Evolutionary conservation across 2,113 vertebrate genomes (phyloP).

Genomic region (Sturnira hondurensis): DNA sequence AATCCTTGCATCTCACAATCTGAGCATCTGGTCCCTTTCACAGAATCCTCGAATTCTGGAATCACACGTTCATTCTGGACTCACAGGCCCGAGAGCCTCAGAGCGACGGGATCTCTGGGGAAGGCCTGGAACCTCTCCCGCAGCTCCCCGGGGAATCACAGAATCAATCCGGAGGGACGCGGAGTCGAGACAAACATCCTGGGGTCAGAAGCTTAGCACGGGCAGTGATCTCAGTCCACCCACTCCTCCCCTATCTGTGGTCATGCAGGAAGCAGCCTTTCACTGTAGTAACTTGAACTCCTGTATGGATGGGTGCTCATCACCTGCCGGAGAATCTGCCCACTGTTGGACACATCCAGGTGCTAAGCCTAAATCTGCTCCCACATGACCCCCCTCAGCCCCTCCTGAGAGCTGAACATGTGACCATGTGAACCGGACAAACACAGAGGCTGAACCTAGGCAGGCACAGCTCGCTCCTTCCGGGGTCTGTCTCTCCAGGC

Average conservation of each 20-base stretch:
- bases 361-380: too few species aligned
- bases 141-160: not conserved
- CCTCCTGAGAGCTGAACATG: not conserved
- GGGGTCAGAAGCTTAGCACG: not conserved
- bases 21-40: not conserved
- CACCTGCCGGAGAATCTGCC: not conserved
- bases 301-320: not conserved
- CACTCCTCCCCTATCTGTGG: too few species aligned
- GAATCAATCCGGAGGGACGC: not conserved
- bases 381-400: fast-evolving
- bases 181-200: not conserved
- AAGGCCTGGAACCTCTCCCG: not conserved
- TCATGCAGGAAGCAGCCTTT: not conserved
- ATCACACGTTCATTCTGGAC: not conserved
- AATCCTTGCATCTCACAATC: not conserved
- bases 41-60: not conserved
- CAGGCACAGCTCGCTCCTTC: not conserved
- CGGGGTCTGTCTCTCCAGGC: not conserved
- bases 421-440: not conserved
- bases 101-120: not conserved
- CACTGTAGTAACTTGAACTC: not conserved
- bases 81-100: not conserved
- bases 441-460: not conserved
- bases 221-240: not conserved
- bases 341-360: not conserved